Percentiles rank a stretch among this genome's conserved stretches.
Evolutionary conservation across 1,140 invertebrate genomes (phyloP).

Genomic region (Hetaerina americana): DNA sequence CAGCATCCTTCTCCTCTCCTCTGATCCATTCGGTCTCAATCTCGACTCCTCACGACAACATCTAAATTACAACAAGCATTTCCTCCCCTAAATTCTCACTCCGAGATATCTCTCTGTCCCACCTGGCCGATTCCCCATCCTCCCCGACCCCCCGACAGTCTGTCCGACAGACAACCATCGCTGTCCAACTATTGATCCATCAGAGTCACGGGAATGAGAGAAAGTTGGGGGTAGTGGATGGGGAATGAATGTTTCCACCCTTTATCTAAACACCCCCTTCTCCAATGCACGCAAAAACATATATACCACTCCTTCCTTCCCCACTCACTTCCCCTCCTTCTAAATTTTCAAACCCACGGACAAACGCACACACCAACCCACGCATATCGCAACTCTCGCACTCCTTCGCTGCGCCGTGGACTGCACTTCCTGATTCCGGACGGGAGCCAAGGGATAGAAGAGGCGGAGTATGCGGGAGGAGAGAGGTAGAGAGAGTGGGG

Average conservation of each 20-base stretch:
- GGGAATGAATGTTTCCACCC: no score
- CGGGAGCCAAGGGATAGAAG: not conserved
- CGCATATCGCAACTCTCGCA: no score
- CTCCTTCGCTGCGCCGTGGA: not conserved
- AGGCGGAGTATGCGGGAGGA: not conserved
- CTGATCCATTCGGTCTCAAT: no score
- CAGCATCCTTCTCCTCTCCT: no score
- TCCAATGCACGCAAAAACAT: no score
- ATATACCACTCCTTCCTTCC: not conserved
- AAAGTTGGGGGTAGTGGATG: no score
- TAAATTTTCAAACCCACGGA: not conserved
- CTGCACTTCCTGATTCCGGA: not conserved
- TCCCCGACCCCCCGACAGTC: not conserved
- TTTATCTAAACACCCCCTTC: no score
- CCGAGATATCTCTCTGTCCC: no score
- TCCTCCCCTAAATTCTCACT: no score
- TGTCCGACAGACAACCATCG: not conserved
- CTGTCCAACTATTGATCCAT: not conserved
- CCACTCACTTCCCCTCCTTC: not conserved
- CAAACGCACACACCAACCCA: no score
- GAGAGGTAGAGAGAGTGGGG: not conserved
- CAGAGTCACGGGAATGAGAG: not conserved
- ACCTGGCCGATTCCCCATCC: not conserved
- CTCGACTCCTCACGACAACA: no score
- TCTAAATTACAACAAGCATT: no score